Percentiles rank a stretch among this genome's conserved stretches.
These are phyloP conservation scores for Limnephilus lunatus DNA, from an alignment of 2,888 invertebrate genomes.

Conservation along the genomic window DNA sequence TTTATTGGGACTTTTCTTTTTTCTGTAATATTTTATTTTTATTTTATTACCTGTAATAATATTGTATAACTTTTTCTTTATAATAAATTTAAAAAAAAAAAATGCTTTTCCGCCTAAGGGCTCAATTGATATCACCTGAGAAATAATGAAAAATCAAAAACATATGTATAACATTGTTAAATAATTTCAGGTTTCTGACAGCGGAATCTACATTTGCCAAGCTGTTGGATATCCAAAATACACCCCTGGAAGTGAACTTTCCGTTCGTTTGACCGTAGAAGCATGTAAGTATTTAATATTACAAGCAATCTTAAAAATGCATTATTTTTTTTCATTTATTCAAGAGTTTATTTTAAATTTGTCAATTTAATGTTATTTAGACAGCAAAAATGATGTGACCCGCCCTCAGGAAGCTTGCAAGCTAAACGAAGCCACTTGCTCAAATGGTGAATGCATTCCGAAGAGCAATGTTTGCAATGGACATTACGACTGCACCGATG, in stretches of 20 bases:
- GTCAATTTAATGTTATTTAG: slow-evolving; percentile 1
- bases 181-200: slow-evolving; percentile 79
- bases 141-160: not conserved
- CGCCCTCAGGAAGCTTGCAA: slow-evolving; percentile 72
- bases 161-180: not conserved
- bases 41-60: no score
- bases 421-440: slow-evolving; percentile 89
- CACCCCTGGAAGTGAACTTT: slow-evolving; percentile 81
- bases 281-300: slow-evolving; percentile 80
- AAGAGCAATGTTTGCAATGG: slow-evolving; percentile 88
- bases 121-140: no score
- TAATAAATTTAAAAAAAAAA: no score
- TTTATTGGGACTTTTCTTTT: no score
- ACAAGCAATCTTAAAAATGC: not conserved
- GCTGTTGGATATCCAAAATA: slow-evolving; percentile 82
- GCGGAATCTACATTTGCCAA: slow-evolving; percentile 91
- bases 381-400: slow-evolving; percentile 29
- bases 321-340: not conserved
- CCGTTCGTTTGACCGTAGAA: slow-evolving; percentile 85
- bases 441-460: slow-evolving; percentile 93
- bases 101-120: no score
- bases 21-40: no score
- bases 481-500: slow-evolving; percentile 87
- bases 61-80: no score
- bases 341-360: not conserved